A percentile compares a stretch with the other conserved stretches of the same genome.
phyloP scores from a whole-genome alignment of 2,797 vertebrate species.

The Triplophysa yarkandensis region DNA sequence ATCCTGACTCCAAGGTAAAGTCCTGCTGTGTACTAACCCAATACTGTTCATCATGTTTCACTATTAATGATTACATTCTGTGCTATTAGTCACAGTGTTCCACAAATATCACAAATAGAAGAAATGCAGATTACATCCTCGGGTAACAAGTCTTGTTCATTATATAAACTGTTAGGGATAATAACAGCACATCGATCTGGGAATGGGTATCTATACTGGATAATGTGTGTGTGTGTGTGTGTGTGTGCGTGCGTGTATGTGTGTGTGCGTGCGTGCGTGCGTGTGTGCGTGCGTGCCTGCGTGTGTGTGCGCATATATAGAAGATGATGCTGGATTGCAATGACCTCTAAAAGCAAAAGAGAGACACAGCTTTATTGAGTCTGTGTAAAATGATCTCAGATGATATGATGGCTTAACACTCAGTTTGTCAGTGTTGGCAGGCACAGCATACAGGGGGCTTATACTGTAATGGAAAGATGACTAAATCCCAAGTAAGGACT shows the following conservation, averaged over 20 bases:
- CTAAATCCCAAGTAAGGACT: too few species aligned
- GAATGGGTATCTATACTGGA: neutral
- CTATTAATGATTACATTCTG: slow-evolving; percentile 1
- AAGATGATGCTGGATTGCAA: neutral
- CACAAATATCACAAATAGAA: slow-evolving; percentile 5
- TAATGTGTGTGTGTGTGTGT: neutral
- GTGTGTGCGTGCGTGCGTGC: too few species aligned
- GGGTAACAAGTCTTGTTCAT: slow-evolving; percentile 8
- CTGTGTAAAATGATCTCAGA: slow-evolving; percentile 46
- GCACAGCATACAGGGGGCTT: neutral
- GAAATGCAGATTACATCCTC: slow-evolving; percentile 3
- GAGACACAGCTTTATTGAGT: slow-evolving; percentile 38
- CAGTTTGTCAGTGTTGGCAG: neutral
- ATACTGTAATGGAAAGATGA: too few species aligned
- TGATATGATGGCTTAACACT: slow-evolving; percentile 32
- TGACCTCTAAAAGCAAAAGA: slow-evolving; percentile 46
- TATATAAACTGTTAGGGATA: neutral
- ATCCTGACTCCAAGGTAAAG: slow-evolving; percentile 74
- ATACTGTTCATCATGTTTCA: slow-evolving; percentile 4
- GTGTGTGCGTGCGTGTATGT: too few species aligned
- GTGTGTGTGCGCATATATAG: neutral
- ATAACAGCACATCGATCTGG: slow-evolving; percentile 26
- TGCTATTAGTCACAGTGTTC: slow-evolving; percentile 21
- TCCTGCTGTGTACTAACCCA: slow-evolving; percentile 22
- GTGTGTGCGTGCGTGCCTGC: too few species aligned